Conservation (phyloP, 2,888 invertebrate genomes). For the Heteromurus nitidus region DNA sequence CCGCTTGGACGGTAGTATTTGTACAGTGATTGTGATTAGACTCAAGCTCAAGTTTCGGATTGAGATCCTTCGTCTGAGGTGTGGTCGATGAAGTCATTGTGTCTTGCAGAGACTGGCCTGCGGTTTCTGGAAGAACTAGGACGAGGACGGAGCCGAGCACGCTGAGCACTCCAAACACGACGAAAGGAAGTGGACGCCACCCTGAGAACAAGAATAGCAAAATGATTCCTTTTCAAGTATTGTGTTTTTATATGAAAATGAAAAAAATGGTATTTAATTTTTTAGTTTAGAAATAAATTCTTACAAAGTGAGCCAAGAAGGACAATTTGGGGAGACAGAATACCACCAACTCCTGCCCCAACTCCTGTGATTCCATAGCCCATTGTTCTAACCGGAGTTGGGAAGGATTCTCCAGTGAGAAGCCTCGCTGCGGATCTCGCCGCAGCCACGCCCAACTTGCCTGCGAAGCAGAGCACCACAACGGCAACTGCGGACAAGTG, state of each 20-base stretch:
- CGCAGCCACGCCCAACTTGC: constrained; percentile 69
- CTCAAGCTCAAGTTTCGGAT: no score
- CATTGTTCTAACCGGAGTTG: constrained; percentile 67
- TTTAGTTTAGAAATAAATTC: no score
- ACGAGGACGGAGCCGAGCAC: constrained; percentile 63
- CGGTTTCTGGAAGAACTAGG: constrained; percentile 67
- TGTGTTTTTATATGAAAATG: no score
- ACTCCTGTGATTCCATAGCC: constrained; percentile 67
- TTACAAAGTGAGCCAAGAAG: constrained; percentile 58
- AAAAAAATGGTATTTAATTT: not conserved
- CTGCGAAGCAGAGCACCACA: constrained; percentile 62
- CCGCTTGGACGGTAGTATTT: no score
- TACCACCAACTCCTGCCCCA: constrained; percentile 65
- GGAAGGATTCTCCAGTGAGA: constrained; percentile 67
- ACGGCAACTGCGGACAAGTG: constrained; percentile 18
- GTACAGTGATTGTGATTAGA: no score
- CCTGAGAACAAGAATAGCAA: no score
- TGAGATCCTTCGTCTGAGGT: no score
- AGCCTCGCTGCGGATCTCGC: constrained; percentile 60
- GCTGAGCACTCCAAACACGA: constrained; percentile 67
- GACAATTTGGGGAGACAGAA: constrained; percentile 69
- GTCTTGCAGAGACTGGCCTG: constrained; percentile 62
- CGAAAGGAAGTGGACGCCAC: constrained; percentile 68
- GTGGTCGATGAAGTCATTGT: no score
- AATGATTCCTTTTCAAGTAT: no score